Evolutionary conservation across 1,140 invertebrate species (phyloP), one percentile per base, ranked within the genome.

Genomic region (Saccostrea glomerata): DNA sequence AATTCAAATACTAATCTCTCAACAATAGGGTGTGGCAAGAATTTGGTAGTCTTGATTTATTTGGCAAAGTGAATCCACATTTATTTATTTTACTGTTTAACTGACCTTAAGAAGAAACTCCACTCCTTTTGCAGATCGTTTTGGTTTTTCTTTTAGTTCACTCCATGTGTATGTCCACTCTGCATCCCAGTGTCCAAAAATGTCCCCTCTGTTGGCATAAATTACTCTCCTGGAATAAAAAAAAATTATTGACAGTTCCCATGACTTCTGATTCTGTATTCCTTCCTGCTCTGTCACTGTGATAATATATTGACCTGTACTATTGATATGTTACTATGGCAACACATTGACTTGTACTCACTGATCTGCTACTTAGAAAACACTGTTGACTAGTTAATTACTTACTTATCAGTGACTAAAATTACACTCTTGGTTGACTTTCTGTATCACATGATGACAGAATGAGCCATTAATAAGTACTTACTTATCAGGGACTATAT

Each of bases 361-460:
- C 70, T 25, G 30, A 25, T 77, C 70, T 3, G 70, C 30, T 15
- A 77, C 70, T 77, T 36, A 11, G 2, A 77, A 11, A 0, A 77
- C 25, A 77, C 25, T 30, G 11, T 77, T 15, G 70, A 11, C 25
- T 77, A 36, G 47, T 23, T 17, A 17, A 7, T 17, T 47, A 47
- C 47, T 47, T 0, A 77, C 70, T 25, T 77, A 25, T 36, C 70
- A 0, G 70, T 36, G 0, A 77, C 70, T 77, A 77, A 11, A 3
- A 77, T 9, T 0, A 77, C 66, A 73, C 66, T 73, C 66, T 73
- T 73, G 23, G 66, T 73, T 47, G 90, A 97, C 66, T 97, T 97
- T 58, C 95, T 96, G 90, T 96, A 94, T 90, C 96, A 96, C 89
- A 97, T 96, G 17, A 98, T 96, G 70, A 96, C 95, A 82, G 96